Evolutionary conservation across 37 sponge, comb jelly and placozoan genomes (phyloP), one percentile per base, ranked within the genome.

Genomic region (Axinella damicornis): DNA sequence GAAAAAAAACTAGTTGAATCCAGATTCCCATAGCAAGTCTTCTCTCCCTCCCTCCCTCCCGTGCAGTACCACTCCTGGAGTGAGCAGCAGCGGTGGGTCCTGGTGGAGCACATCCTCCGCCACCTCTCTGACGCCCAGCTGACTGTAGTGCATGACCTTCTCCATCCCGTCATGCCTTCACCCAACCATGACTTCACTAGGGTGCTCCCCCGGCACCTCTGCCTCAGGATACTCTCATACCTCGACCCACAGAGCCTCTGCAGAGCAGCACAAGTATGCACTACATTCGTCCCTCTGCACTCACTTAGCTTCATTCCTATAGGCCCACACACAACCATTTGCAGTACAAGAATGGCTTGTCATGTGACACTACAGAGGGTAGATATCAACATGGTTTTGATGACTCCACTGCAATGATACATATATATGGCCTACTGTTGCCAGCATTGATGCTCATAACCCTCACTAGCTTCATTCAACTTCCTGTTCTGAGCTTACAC

Each of bases 261-360:
- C 65, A 91, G 91, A 85, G 86, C 91, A 20, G 76, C 91, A 55
- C 91, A 85, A 70, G 91, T 91, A 76, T 39, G 35, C 30, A 70
- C 20, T 30, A 27, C 63, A 63, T 24, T 5, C 33, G 2, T 59
- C 46, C 46, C 9, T 46, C 6, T 46, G 46, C 46, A 4, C 46
- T 12, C 4, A 46, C 46, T 12, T 46, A 46, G 46, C 46, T 9
- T 46, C 46, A 9, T 46, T 46, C 46, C 46, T 9, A 46, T n/a
- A n/a, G n/a, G 46, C 6, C 46, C 46, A 46, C 46, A 12, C 46
- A n/a, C n/a, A n/a, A n/a, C n/a, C n/a, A n/a, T n/a, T n/a, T n/a
- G n/a, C n/a, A n/a, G n/a, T n/a, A n/a, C n/a, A n/a, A n/a, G n/a
- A n/a, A n/a, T n/a, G n/a, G n/a, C n/a, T n/a, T n/a, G n/a, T n/a